A percentile compares a stretch with the other conserved stretches of the same genome.
Conservation (phyloP, 2,113 vertebrate genomes). For the Sterrhoptilus dennistouni region DNA sequence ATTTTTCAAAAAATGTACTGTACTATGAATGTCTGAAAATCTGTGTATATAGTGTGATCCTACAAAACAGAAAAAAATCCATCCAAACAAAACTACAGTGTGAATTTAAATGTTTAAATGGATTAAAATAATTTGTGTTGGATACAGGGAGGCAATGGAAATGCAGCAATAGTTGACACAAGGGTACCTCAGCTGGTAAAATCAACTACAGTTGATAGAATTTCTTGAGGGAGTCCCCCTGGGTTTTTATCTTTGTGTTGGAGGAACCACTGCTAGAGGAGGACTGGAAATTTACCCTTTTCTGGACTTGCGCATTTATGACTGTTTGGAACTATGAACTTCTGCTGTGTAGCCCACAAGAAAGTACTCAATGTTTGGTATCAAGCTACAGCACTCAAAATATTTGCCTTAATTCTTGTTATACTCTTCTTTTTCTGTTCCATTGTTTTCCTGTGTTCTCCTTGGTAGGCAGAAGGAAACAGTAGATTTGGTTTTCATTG, state of each 20-base stretch:
- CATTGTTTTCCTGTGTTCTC: background rate
- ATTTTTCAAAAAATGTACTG: background rate
- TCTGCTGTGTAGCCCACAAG: background rate
- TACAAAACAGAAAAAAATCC: background rate
- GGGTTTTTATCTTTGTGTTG: background rate
- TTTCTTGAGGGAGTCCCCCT: background rate
- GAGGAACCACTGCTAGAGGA: background rate
- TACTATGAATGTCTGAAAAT: background rate
- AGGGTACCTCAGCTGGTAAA: background rate
- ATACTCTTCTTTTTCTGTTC: background rate
- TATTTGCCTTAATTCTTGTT: background rate
- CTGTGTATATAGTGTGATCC: background rate
- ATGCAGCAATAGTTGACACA: background rate
- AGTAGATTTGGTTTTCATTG: background rate
- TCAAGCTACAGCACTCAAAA: background rate
- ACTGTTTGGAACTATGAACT: background rate
- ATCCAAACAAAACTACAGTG: background rate
- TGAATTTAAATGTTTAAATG: background rate
- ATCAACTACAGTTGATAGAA: background rate
- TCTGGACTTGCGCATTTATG: background rate
- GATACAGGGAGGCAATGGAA: background rate
- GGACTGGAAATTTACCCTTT: background rate
- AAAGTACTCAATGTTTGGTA: background rate
- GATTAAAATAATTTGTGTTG: background rate
- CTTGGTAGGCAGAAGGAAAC: background rate